Evolutionary conservation across 2,888 invertebrate species (phyloP).

Genomic region (Ormyrus rosae): DNA sequence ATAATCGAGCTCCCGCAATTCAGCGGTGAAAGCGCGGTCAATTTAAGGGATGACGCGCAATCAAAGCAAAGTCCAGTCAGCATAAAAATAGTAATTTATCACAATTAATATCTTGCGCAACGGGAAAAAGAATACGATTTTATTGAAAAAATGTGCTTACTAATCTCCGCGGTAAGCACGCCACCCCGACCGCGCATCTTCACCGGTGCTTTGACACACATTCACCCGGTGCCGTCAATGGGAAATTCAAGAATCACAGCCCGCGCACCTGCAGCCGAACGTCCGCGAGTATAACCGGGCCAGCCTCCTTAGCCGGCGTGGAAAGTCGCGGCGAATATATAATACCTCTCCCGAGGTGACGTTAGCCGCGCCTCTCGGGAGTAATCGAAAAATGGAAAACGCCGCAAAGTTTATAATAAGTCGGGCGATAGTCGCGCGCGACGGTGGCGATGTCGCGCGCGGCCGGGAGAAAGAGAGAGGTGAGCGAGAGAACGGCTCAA

Average conservation of each 20-base stretch:
- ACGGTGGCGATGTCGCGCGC: conserved; percentile 72
- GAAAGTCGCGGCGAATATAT: background rate
- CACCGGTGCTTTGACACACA: conserved; percentile 6
- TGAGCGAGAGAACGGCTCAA: conserved; percentile 64
- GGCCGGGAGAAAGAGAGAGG: conserved; percentile 64
- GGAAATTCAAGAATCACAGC: background rate
- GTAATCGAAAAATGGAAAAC: too few species aligned
- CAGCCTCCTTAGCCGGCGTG: background rate
- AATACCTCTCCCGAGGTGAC: too few species aligned
- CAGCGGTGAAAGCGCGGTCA: background rate
- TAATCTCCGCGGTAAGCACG: conserved; percentile 40
- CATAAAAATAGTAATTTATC: conserved; percentile 36
- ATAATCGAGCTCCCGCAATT: too few species aligned
- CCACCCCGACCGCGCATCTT: conserved; percentile 36
- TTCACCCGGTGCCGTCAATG: conserved; percentile 4
- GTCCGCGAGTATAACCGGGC: too few species aligned
- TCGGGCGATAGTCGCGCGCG: conserved; percentile 48
- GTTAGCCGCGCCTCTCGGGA: background rate
- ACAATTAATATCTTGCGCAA: conserved; percentile 46
- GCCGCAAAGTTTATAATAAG: conserved; percentile 7
- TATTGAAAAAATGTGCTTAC: conserved; percentile 56
- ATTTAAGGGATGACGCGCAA: conserved; percentile 13
- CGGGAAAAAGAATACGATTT: conserved; percentile 16
- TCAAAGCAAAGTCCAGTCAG: background rate
- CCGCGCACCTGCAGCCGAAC: background rate